These are phyloP conservation scores for Nomada fabriciana DNA, from an alignment of 2,888 invertebrate genomes.

Conservation along the genomic window DNA sequence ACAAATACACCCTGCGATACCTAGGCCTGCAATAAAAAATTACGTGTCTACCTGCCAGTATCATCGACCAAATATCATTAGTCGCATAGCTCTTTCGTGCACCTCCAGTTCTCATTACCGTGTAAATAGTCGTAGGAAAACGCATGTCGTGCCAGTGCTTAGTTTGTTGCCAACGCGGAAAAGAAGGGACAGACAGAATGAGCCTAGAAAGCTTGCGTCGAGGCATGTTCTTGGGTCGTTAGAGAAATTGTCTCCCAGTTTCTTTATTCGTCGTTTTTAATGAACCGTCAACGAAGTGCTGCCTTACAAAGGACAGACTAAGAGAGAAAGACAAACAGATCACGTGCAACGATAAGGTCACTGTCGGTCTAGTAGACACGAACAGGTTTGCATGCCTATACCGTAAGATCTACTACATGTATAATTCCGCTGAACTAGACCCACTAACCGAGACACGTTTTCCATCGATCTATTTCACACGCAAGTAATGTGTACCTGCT, in stretches of 20 bases:
- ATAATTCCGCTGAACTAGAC: slow-evolving; percentile 73
- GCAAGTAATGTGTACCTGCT: slow-evolving; percentile 56
- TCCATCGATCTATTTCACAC: slow-evolving; percentile 69
- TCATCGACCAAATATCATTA: neutral
- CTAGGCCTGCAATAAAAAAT: neutral
- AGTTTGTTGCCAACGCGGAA: neutral
- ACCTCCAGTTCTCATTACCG: neutral
- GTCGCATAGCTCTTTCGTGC: neutral
- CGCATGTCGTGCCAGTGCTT: neutral
- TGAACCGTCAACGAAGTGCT: neutral
- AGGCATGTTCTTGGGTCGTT: neutral
- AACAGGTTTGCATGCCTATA: slow-evolving; percentile 44
- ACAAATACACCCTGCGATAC: too few relatives aligned
- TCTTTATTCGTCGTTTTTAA: neutral
- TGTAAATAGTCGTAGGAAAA: neutral
- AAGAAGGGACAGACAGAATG: neutral
- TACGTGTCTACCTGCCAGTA: neutral
- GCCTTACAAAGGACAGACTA: neutral
- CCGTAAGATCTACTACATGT: slow-evolving; percentile 30
- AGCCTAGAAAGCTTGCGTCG: neutral
- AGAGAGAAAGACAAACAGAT: slow-evolving; percentile 13
- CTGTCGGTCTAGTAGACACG: slow-evolving; percentile 36
- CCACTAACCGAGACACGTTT: slow-evolving; percentile 70
- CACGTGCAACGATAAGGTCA: slow-evolving; percentile 54
- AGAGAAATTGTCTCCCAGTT: neutral